phyloP scores from a whole-genome alignment of 1,140 invertebrate species.

The Drosophila subobscura region DNA sequence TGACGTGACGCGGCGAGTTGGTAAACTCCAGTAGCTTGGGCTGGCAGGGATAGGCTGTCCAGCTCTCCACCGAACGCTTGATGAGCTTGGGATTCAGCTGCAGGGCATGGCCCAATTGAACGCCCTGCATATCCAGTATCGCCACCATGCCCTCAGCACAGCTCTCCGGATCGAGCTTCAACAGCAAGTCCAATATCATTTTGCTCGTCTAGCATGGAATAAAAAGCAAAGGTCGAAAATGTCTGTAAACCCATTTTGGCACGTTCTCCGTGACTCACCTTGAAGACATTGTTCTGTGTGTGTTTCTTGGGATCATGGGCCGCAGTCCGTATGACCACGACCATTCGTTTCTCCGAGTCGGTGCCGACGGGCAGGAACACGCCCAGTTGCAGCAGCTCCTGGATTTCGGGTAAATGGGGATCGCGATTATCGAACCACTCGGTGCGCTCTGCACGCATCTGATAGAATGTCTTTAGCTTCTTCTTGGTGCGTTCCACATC shows the following conservation, averaged over 20 bases:
- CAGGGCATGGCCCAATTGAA: slow-evolving; percentile 86
- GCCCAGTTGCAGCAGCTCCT: slow-evolving; percentile 86
- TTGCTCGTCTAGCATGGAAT: slow-evolving; percentile 81
- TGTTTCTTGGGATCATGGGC: slow-evolving; percentile 86
- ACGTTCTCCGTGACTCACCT: slow-evolving; percentile 64
- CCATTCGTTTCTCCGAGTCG: slow-evolving; percentile 84
- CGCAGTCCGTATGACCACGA: slow-evolving; percentile 86
- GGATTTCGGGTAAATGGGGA: slow-evolving; percentile 85
- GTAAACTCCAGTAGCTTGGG: slow-evolving; percentile 89
- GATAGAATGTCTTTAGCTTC: slow-evolving; percentile 86
- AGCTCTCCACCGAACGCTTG: slow-evolving; percentile 85
- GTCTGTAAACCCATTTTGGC: background rate
- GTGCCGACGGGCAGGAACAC: slow-evolving; percentile 86
- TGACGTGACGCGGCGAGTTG: slow-evolving; percentile 88
- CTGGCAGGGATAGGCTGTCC: slow-evolving; percentile 89
- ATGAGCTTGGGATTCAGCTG: slow-evolving; percentile 86
- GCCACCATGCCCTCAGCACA: slow-evolving; percentile 86
- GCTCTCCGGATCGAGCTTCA: slow-evolving; percentile 84
- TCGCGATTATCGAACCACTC: slow-evolving; percentile 87
- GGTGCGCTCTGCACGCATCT: slow-evolving; percentile 84
- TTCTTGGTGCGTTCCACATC: slow-evolving; percentile 85
- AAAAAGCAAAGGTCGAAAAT: slow-evolving; percentile 8
- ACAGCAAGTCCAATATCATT: slow-evolving; percentile 86
- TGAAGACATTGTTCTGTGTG: slow-evolving; percentile 86
- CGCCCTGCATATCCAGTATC: slow-evolving; percentile 86